Base-by-base conservation (phyloP, 2,888 invertebrate genomes). In the Agrochola circellaris region DNA sequence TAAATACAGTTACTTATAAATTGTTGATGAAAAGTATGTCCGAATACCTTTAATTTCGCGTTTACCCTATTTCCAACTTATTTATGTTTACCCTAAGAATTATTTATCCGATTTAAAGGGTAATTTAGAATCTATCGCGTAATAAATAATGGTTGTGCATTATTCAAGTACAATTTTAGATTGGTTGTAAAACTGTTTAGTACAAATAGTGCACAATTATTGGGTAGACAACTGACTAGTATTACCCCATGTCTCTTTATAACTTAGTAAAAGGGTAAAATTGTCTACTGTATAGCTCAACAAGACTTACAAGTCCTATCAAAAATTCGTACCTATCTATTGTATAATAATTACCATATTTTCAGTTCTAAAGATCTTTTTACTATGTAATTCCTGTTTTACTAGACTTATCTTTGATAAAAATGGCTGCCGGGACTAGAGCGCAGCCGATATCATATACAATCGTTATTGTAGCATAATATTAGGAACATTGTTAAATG, bases 401-500 rank as follows among this genome's bases (percentile, higher is more conserved):
- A 79, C 69, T 84, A 79, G 75, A 76, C 60, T 82, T 84, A 58
- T 73, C 87, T 86, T 84, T 86, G 74, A 76, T 85, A 84, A 84
- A 86, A 82, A 85, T 84, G 87, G 82, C 88, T 88, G 88, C 89
- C 73, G 58, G 48, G 62, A 66, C 11, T 77, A 56, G 64, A 72
- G 68, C 17, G 81, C 78, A 81, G 82, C 67, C 82, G 42, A 84
- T 90, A 82, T 83, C 83, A 85, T 88, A 88, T 88, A 87, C 88
- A 87, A 89, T 87, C 80, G 89, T 87, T 89, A 89, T 86, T 88
- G 85, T 89, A 91, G 88, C 87, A 87, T 92, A 90, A 89, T 91
- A 88, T 89, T 90, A 91, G 88, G 82, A 85, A 87, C 88, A 90
- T 93, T 92, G 93, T 92, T 94, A 86, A 92, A 91, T 90, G 89